A percentile compares a stretch with the other conserved stretches of the same genome.
Evolutionary conservation across 2,113 vertebrate species (phyloP).

Genomic region (Thomomys bottae): DNA sequence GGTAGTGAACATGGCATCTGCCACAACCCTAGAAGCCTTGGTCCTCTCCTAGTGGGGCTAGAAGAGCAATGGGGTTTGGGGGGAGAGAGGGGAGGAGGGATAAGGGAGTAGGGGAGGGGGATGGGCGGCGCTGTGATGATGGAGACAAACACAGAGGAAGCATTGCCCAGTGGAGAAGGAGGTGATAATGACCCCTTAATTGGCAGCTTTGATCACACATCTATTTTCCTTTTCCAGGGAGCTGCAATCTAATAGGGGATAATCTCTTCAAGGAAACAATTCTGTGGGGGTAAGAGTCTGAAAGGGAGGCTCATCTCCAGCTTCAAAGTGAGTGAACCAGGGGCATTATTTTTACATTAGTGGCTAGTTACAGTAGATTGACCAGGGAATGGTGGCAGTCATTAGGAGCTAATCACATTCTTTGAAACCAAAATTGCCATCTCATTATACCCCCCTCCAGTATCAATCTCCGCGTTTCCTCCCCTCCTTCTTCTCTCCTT

Average conservation of each 20-base stretch:
- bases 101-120: not conserved
- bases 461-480: slow-evolving; percentile 59
- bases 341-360: slow-evolving; percentile 83
- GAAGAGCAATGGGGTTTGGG: too few species aligned
- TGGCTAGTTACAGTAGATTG: slow-evolving; percentile 83
- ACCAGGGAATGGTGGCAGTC: slow-evolving; percentile 81
- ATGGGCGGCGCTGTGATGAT: not conserved
- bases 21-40: not conserved
- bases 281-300: slow-evolving; percentile 67
- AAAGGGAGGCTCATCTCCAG: slow-evolving; percentile 80
- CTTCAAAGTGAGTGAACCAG: slow-evolving; percentile 82
- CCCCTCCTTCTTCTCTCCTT: slow-evolving; percentile 30
- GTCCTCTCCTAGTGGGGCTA: slow-evolving; percentile 18
- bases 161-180: slow-evolving; percentile 52
- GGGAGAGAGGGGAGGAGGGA: too few species aligned
- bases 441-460: slow-evolving; percentile 73
- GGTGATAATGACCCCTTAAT: slow-evolving; percentile 82
- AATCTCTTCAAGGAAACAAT: slow-evolving; percentile 78
- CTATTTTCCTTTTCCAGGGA: slow-evolving; percentile 80
- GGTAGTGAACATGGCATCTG: slow-evolving; percentile 43
- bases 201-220: slow-evolving; percentile 86
- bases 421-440: slow-evolving; percentile 74
- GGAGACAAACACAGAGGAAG: slow-evolving; percentile 69
- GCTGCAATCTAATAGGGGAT: slow-evolving; percentile 80
- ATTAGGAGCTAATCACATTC: slow-evolving; percentile 83